These are phyloP conservation scores for Trypoxylon attenuatum DNA, from an alignment of 2,888 invertebrate species.

Conservation along the genomic window DNA sequence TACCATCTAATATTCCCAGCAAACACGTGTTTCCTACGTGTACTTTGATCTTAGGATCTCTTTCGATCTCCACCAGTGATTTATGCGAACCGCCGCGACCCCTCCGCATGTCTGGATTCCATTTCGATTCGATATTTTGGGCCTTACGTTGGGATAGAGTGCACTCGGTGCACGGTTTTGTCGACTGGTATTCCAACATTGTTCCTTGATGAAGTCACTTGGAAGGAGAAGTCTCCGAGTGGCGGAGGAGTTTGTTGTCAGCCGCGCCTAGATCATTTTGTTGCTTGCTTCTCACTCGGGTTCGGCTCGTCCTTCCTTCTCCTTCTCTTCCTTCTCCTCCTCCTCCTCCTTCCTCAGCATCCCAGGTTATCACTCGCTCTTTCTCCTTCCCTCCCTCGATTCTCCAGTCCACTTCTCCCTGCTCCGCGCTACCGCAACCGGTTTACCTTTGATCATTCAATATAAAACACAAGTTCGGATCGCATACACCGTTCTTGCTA, in stretches of 20 bases:
- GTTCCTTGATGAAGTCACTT: no score
- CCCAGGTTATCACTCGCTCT: constrained; percentile 24
- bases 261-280: constrained; percentile 66
- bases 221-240: no score
- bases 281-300: constrained; percentile 49
- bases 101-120: no score
- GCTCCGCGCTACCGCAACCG: constrained; percentile 61
- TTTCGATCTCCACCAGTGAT: no score
- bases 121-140: no score
- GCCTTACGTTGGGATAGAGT: no score
- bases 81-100: no score
- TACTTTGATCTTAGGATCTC: constrained; percentile 12
- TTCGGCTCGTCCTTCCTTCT: constrained; percentile 13
- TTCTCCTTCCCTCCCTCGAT: constrained; percentile 22
- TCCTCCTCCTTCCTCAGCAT: constrained; percentile 35
- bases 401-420: constrained; percentile 17
- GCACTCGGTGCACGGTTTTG: no score
- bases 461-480: constrained; percentile 62
- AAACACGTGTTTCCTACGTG: constrained; percentile 34
- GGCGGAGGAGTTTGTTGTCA: constrained; percentile 58
- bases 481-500: constrained; percentile 21
- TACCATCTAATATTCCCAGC: constrained; percentile 31
- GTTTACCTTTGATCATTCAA: constrained; percentile 72
- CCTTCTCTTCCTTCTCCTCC: constrained; percentile 32
- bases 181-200: no score